Evolutionary conservation across 37 sponge, comb jelly and placozoan species (phyloP).

Genomic region (Axinella damicornis): DNA sequence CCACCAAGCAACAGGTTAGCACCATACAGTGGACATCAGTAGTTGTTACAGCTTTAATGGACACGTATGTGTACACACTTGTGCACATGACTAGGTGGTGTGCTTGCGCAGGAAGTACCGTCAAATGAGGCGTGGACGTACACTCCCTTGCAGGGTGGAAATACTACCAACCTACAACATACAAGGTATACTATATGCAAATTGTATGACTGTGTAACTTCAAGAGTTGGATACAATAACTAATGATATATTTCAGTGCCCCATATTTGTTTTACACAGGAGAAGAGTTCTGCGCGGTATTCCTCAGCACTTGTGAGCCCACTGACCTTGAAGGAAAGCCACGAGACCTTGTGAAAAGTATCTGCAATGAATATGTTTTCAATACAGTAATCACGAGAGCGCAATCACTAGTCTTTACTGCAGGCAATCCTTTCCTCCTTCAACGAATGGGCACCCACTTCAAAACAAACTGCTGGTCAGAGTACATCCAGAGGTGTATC

Average conservation of each 20-base stretch:
- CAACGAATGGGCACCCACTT: neutral
- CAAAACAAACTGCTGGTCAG: conserved; percentile 16
- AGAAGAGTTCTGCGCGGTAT: conserved; percentile 63
- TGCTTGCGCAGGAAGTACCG: neutral
- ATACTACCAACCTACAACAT: conserved; percentile 27
- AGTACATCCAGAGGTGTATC: conserved; percentile 25
- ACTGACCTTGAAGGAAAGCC: conserved; percentile 24
- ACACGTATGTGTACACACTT: conserved; percentile 1
- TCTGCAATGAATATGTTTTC: conserved; percentile 71
- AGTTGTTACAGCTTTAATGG: conserved; percentile 35
- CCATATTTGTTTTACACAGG: conserved; percentile 29
- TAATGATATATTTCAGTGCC: neutral
- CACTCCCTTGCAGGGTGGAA: neutral
- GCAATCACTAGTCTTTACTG: conserved; percentile 64
- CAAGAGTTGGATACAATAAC: neutral
- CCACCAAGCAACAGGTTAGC: conserved; percentile 40
- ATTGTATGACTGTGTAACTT: too few relatives aligned
- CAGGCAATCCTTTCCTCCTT: conserved; percentile 68
- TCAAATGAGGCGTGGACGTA: neutral
- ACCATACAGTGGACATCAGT: too few relatives aligned
- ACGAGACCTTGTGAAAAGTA: conserved; percentile 74
- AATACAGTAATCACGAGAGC: conserved; percentile 81
- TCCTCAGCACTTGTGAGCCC: conserved; percentile 73
- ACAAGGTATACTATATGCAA: conserved; percentile 48
- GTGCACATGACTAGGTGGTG: neutral